phyloP scores from a whole-genome alignment of 2,888 invertebrate species.

The Epicampocera succincta region DNA sequence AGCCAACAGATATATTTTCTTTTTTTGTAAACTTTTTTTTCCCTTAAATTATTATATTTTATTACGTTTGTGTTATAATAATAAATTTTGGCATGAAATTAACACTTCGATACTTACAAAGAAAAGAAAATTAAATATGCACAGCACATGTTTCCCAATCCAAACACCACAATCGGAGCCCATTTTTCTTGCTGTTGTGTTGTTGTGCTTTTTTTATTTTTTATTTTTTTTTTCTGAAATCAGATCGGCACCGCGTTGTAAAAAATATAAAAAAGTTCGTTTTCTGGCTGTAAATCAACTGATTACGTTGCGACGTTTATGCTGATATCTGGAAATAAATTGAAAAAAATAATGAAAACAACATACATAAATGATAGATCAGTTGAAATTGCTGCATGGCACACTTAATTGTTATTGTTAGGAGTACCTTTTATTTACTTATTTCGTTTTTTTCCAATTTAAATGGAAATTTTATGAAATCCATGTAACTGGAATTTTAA shows the following conservation, averaged over 20 bases:
- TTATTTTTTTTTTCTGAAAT: no score
- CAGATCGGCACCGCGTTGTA: slow-evolving; percentile 7
- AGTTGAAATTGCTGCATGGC: slow-evolving; percentile 48
- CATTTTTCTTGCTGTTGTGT: slow-evolving; percentile 76
- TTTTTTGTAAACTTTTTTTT: no score
- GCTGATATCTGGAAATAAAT: slow-evolving; percentile 61
- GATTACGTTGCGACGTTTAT: slow-evolving; percentile 55
- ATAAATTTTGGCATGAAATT: neutral
- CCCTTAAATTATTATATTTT: no score
- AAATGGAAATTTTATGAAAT: slow-evolving; percentile 42
- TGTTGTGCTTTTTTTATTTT: slow-evolving; percentile 15
- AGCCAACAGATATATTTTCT: no score
- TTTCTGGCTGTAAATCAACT: slow-evolving; percentile 53
- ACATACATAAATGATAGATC: slow-evolving; percentile 46
- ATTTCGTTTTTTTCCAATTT: slow-evolving; percentile 23
- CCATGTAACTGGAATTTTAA: slow-evolving; percentile 58
- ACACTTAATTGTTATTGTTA: slow-evolving; percentile 27
- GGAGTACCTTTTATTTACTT: slow-evolving; percentile 10
- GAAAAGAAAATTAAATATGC: slow-evolving; percentile 88
- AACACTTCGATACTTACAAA: slow-evolving; percentile 84
- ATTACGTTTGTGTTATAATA: no score
- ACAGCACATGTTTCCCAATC: slow-evolving; percentile 87
- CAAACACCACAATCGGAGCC: slow-evolving; percentile 84
- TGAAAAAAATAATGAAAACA: slow-evolving; percentile 33
- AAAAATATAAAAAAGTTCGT: neutral